Evolutionary conservation across 2,888 invertebrate genomes (phyloP).

Genomic region (Aplocera efformata): DNA sequence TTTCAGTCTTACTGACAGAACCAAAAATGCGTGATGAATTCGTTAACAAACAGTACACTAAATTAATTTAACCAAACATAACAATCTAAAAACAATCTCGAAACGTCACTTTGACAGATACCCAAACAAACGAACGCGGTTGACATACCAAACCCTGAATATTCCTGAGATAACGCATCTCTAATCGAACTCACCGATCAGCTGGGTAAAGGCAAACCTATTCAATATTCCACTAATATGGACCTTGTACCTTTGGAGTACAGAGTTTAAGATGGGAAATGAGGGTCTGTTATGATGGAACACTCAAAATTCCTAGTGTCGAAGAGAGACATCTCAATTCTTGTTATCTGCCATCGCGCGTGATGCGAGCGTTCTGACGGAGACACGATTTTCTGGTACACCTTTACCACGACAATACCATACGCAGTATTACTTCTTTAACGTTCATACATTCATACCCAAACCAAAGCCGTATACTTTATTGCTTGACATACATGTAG

Average conservation of each 20-base stretch:
- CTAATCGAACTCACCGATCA: conserved; percentile 64
- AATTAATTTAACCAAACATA: conserved; percentile 13
- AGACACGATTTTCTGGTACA: conserved; percentile 25
- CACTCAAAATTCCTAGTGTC: conserved; percentile 59
- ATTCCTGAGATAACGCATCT: conserved; percentile 66
- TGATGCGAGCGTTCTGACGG: conserved; percentile 35
- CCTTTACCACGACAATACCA: too few species aligned
- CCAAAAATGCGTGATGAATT: too few species aligned
- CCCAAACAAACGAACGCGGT: conserved; percentile 39
- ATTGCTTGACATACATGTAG: too few species aligned
- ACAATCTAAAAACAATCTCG: conserved; percentile 24
- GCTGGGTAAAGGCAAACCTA: conserved; percentile 29
- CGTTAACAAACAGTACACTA: background rate
- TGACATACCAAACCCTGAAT: conserved; percentile 59
- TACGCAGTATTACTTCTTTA: too few species aligned
- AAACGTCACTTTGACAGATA: conserved; percentile 35
- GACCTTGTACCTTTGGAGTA: conserved; percentile 29
- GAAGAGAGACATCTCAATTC: conserved; percentile 67
- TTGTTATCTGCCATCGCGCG: conserved; percentile 55
- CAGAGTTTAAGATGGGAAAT: conserved; percentile 16
- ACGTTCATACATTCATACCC: too few species aligned
- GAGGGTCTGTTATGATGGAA: conserved; percentile 21
- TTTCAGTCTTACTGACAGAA: too few species aligned
- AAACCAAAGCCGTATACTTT: too few species aligned
- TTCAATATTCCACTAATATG: conserved; percentile 21